These are phyloP conservation scores for Mobula birostris DNA, from an alignment of 2,113 vertebrate genomes.

Conservation along the genomic window DNA sequence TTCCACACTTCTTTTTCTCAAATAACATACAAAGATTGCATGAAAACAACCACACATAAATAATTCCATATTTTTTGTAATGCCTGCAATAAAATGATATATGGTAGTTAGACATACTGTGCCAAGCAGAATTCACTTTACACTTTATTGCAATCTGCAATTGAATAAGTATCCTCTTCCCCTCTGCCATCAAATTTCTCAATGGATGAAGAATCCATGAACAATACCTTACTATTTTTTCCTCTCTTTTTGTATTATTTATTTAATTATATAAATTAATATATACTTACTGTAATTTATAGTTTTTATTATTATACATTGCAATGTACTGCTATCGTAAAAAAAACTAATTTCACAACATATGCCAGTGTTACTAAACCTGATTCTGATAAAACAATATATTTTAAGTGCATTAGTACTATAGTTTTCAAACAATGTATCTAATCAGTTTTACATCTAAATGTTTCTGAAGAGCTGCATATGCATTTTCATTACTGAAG, in stretches of 20 bases:
- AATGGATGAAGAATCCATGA: too few relatives aligned
- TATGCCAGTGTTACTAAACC: too few relatives aligned
- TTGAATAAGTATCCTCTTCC: too few relatives aligned
- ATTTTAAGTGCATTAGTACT: neutral
- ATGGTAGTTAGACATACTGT: neutral
- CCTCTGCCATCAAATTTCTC: too few relatives aligned
- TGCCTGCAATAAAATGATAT: neutral
- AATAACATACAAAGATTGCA: neutral
- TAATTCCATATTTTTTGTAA: neutral
- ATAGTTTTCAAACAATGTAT: constrained; percentile 1
- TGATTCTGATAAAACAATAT: neutral
- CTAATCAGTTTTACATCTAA: neutral
- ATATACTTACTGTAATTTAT: too few relatives aligned
- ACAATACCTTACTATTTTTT: too few relatives aligned
- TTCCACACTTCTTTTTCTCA: neutral
- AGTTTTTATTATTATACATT: too few relatives aligned
- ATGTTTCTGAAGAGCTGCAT: constrained; percentile 8
- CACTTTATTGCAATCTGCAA: neutral
- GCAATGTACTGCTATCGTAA: too few relatives aligned
- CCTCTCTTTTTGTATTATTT: too few relatives aligned
- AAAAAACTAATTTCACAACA: too few relatives aligned
- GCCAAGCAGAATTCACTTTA: neutral
- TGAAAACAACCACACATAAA: neutral
- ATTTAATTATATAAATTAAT: too few relatives aligned
- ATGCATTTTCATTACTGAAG: constrained; percentile 27